Conservation (phyloP, 2,888 invertebrate species). For the Sphaeridia pumilis region DNA sequence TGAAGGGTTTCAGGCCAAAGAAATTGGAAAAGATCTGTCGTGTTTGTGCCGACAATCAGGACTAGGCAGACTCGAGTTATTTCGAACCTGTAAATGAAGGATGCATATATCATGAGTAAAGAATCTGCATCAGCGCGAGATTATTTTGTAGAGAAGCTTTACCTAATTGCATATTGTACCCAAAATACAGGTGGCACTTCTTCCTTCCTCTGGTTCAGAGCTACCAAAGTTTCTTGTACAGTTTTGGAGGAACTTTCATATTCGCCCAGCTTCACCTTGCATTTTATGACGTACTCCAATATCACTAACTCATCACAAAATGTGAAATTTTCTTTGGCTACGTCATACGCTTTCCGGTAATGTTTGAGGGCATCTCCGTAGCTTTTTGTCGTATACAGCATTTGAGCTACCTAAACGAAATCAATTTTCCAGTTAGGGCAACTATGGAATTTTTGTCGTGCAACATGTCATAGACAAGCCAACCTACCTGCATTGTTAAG, state of each 20-base stretch:
- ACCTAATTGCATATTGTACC: not conserved
- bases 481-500: conserved; percentile 23
- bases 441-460: too few species aligned
- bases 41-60: conserved; percentile 26
- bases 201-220: conserved; percentile 11
- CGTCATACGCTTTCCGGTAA: conserved; percentile 25
- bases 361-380: conserved; percentile 32
- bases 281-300: conserved; percentile 23
- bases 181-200: conserved; percentile 10
- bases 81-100: conserved; percentile 19
- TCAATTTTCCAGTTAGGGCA: not conserved
- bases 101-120: not conserved
- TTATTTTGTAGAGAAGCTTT: not conserved
- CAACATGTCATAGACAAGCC: too few species aligned
- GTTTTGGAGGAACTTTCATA: conserved; percentile 33
- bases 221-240: conserved; percentile 23
- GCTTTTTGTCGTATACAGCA: conserved; percentile 17
- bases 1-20: conserved; percentile 24
- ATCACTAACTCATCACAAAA: conserved; percentile 29
- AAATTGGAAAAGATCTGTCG: conserved; percentile 27
- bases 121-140: not conserved
- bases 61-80: conserved; percentile 28
- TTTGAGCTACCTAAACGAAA: conserved; percentile 18
- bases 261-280: conserved; percentile 31
- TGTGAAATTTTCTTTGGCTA: conserved; percentile 23